A percentile compares a stretch with the other conserved stretches of the same genome.
These are phyloP conservation scores for Papilio polyxenes DNA, from an alignment of 1,140 invertebrate genomes.

Conservation along the genomic window DNA sequence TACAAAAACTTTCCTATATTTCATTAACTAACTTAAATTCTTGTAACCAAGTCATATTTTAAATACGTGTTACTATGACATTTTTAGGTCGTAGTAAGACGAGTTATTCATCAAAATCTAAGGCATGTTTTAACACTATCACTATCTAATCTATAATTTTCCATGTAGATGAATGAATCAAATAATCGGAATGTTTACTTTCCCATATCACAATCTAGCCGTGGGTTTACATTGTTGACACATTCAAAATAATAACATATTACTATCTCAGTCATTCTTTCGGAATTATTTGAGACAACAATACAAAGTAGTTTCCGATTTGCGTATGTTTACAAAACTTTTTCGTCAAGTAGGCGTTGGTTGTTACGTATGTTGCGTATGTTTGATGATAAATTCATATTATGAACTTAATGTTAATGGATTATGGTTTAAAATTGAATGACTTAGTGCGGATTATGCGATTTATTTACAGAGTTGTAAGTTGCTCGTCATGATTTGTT, in stretches of 20 bases:
- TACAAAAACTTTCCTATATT: too few species aligned
- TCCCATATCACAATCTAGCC: neutral
- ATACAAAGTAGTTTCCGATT: neutral
- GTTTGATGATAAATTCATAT: neutral
- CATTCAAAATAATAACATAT: too few species aligned
- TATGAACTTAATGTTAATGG: neutral
- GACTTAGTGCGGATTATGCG: neutral
- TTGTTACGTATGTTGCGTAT: slow-evolving; percentile 16
- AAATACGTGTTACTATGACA: neutral
- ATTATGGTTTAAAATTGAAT: neutral
- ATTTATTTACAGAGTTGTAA: slow-evolving; percentile 13
- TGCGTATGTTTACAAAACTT: slow-evolving; percentile 1
- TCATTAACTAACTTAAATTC: too few species aligned
- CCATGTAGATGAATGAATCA: neutral
- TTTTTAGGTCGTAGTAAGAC: neutral
- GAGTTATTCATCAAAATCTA: neutral
- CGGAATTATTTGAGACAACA: too few species aligned
- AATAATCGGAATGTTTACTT: neutral
- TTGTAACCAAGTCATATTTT: neutral
- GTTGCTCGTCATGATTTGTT: slow-evolving; percentile 16
- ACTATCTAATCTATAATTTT: slow-evolving; percentile 3
- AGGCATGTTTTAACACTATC: neutral
- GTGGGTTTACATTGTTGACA: too few species aligned
- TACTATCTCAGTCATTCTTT: too few species aligned
- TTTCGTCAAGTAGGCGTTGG: slow-evolving; percentile 22